Evolutionary conservation across 1,140 invertebrate genomes (phyloP).

Genomic region (Goniozus legneri): DNA sequence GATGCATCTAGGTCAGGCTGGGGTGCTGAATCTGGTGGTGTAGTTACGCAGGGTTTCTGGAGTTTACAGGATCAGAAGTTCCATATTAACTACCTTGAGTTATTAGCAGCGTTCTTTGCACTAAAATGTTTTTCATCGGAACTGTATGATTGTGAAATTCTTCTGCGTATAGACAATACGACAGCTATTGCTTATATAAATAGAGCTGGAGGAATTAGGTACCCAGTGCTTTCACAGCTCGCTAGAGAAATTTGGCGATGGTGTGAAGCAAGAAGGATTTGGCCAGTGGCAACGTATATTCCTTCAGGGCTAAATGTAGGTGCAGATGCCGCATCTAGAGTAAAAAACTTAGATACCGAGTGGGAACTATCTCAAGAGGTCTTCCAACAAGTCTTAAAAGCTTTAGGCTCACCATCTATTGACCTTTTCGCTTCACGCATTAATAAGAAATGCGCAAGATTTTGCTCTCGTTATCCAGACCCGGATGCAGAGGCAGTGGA

Average conservation of each 20-base stretch:
- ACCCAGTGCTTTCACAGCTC: slow-evolving; percentile 15
- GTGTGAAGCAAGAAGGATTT: slow-evolving; percentile 23
- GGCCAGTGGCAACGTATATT: slow-evolving; percentile 17
- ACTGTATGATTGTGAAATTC: slow-evolving; percentile 20
- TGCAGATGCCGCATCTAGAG: slow-evolving; percentile 6
- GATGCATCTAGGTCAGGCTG: slow-evolving; percentile 16
- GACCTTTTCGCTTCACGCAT: no score
- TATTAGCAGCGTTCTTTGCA: slow-evolving; percentile 10
- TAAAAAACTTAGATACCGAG: neutral
- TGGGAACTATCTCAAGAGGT: neutral
- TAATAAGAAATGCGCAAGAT: slow-evolving; percentile 12
- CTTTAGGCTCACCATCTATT: neutral
- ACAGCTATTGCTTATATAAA: slow-evolving; percentile 28
- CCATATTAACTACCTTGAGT: slow-evolving; percentile 14
- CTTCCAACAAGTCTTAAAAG: neutral
- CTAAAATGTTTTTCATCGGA: slow-evolving; percentile 17
- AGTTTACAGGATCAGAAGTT: neutral
- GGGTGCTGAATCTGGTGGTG: slow-evolving; percentile 6
- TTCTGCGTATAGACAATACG: slow-evolving; percentile 32
- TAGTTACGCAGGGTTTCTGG: slow-evolving; percentile 13
- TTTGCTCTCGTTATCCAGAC: slow-evolving; percentile 18
- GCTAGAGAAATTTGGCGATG: no score
- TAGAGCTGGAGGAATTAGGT: slow-evolving; percentile 25
- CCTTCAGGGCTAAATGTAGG: slow-evolving; percentile 18
- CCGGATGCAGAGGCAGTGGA: slow-evolving; percentile 12